These are phyloP conservation scores for Phocides pigmalion DNA, from an alignment of 1,140 invertebrate genomes.

Conservation along the genomic window DNA sequence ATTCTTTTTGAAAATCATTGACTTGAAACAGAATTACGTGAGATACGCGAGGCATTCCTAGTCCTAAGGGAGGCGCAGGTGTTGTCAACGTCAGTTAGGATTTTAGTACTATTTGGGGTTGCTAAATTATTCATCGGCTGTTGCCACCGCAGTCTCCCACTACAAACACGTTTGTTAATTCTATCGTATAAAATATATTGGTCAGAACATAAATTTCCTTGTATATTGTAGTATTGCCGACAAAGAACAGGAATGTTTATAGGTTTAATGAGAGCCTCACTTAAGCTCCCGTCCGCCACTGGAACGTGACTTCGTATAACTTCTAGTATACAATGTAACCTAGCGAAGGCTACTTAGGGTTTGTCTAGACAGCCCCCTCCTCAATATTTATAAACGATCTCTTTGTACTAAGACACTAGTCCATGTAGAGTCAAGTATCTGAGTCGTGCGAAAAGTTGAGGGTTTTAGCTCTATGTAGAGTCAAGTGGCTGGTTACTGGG, in stretches of 20 bases:
- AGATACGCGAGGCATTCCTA: too few species aligned
- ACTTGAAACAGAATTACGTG: too few species aligned
- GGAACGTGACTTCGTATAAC: constrained; percentile 25
- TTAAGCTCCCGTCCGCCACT: constrained; percentile 13
- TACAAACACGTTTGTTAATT: too few species aligned
- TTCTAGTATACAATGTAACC: constrained; percentile 5
- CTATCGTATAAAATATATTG: too few species aligned
- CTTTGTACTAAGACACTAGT: constrained; percentile 2
- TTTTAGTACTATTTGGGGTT: too few species aligned
- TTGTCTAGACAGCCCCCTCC: constrained; percentile 20
- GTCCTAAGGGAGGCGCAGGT: too few species aligned
- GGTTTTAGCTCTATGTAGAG: not conserved
- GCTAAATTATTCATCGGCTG: too few species aligned
- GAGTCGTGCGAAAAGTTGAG: not conserved
- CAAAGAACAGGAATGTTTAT: constrained; percentile 10
- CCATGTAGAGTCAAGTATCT: not conserved
- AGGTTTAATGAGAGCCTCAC: constrained; percentile 15
- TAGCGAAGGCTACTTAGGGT: constrained; percentile 24
- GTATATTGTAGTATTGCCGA: constrained; percentile 6
- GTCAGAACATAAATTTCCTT: too few species aligned
- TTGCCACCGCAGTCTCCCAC: too few species aligned
- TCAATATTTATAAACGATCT: constrained; percentile 21
- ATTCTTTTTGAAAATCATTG: too few species aligned
- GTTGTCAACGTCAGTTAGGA: too few species aligned
- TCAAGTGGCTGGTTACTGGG: not conserved